Conservation (phyloP, 2,797 vertebrate genomes). For the Poeciliopsis infans region DNA sequence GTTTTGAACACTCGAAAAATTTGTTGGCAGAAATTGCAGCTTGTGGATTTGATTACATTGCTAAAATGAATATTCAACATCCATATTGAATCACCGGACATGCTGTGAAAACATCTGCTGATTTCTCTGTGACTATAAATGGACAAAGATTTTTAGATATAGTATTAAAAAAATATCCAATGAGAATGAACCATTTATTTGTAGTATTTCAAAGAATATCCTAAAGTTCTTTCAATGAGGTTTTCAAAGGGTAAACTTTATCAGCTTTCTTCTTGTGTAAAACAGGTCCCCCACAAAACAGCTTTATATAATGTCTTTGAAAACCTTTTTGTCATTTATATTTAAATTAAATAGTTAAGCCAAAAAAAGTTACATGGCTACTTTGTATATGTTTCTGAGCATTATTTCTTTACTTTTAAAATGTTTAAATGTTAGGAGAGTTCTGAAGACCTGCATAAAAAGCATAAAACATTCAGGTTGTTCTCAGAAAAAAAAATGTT, state of each 20-base stretch:
- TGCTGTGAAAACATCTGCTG: neutral
- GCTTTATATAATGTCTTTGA: neutral
- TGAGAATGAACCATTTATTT: neutral
- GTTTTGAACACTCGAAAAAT: neutral
- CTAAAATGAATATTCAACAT: neutral
- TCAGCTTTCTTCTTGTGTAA: neutral
- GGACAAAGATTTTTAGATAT: neutral
- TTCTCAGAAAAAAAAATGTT: neutral
- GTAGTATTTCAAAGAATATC: neutral
- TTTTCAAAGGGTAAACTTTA: neutral
- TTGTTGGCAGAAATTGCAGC: neutral
- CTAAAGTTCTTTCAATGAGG: neutral
- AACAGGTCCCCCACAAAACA: neutral
- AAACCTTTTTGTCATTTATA: neutral
- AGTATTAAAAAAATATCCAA: neutral
- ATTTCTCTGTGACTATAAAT: neutral
- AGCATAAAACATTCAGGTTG: neutral
- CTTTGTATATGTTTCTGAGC: neutral
- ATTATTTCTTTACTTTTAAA: neutral
- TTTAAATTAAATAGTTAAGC: neutral
- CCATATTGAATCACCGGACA: neutral
- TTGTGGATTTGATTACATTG: neutral
- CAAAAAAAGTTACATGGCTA: neutral
- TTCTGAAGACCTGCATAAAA: neutral
- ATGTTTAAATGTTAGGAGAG: neutral